Evolutionary conservation across 1,140 invertebrate species (phyloP).

Genomic region (Pogonognathellus flavescens): DNA sequence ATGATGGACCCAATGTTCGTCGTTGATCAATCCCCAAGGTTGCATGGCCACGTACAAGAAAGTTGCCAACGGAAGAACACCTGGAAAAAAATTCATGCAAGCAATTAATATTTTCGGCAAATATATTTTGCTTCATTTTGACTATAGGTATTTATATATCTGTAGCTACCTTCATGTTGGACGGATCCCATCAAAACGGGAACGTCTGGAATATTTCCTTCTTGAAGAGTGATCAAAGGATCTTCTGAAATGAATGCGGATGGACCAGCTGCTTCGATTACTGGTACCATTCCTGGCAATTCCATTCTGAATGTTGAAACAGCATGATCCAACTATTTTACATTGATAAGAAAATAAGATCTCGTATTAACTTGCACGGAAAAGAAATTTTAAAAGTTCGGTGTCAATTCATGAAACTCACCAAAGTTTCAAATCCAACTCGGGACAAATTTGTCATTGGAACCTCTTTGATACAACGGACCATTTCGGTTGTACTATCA

Average conservation of each 20-base stretch:
- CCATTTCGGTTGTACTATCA: slow-evolving; percentile 3
- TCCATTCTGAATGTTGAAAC: background rate
- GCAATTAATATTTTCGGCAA: too few species aligned
- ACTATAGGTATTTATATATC: background rate
- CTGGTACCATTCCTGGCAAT: slow-evolving; percentile 20
- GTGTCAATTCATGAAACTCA: background rate
- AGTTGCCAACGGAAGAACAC: slow-evolving; percentile 29
- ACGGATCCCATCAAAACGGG: slow-evolving; percentile 60
- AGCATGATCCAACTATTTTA: background rate
- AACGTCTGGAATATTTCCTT: slow-evolving; percentile 47
- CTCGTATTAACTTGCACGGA: background rate
- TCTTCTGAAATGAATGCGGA: slow-evolving; percentile 62
- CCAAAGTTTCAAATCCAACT: background rate
- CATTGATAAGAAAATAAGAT: too few species aligned
- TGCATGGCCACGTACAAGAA: slow-evolving; percentile 40
- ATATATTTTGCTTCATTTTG: too few species aligned
- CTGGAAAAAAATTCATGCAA: background rate
- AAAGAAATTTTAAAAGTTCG: background rate
- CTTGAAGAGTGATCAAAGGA: slow-evolving; percentile 52
- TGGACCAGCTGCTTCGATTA: slow-evolving; percentile 57
- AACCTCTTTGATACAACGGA: slow-evolving; percentile 38
- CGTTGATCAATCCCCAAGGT: slow-evolving; percentile 33
- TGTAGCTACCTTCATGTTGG: slow-evolving; percentile 60
- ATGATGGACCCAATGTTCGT: slow-evolving; percentile 54
- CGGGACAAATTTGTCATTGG: background rate